Percentiles rank a stretch among this genome's conserved stretches.
Conservation (phyloP, 2,113 vertebrate species). For the Hylia prasina region DNA sequence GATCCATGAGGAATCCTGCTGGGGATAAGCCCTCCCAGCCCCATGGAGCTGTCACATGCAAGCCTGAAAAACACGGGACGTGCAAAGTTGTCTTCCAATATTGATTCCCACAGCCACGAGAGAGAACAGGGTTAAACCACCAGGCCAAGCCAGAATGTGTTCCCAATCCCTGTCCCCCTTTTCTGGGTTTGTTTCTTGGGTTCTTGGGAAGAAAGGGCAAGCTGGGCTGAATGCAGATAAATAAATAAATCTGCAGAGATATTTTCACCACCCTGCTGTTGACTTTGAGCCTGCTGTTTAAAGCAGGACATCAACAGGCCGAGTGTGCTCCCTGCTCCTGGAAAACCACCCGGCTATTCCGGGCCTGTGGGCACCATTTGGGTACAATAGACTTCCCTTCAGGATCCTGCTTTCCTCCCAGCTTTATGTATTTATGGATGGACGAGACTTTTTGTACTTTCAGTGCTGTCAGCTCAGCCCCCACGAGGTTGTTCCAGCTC, state of each 20-base stretch:
- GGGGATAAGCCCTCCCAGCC: background rate
- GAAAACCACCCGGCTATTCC: background rate
- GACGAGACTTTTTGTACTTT: background rate
- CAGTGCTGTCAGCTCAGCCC: background rate
- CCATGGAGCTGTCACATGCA: background rate
- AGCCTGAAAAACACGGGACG: background rate
- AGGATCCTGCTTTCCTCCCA: background rate
- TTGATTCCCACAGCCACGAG: accelerated
- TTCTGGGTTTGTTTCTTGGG: background rate
- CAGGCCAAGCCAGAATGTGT: background rate
- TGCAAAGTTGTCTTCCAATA: accelerated
- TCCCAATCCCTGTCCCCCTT: background rate
- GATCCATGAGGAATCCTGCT: background rate
- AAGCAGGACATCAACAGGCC: background rate
- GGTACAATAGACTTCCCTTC: background rate
- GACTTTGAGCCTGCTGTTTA: background rate
- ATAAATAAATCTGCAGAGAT: background rate
- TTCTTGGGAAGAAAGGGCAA: background rate
- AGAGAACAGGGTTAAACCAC: background rate
- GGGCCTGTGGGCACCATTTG: background rate
- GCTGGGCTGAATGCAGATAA: background rate
- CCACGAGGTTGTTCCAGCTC: accelerated
- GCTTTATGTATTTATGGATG: too few species aligned
- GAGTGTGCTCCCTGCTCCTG: background rate
- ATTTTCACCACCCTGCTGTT: background rate